Evolutionary conservation across 2,797 vertebrate genomes (phyloP), one percentile per base, ranked within the genome.

Genomic region (Phoeniculus purpureus): DNA sequence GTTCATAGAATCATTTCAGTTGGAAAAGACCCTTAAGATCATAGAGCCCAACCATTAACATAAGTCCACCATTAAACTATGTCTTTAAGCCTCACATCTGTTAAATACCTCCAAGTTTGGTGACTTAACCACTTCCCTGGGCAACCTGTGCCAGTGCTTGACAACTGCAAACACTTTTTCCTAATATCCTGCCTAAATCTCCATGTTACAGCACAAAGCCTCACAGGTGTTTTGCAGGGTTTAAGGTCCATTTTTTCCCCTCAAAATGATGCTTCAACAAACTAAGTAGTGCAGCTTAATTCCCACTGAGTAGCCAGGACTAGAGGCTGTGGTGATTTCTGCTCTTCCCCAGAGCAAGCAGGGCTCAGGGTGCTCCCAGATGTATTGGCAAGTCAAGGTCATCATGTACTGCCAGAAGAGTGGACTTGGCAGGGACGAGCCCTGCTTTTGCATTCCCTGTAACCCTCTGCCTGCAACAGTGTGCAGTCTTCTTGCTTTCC

Each of bases 401-500:
- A 45, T 17, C 31, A 1, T 18, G 48, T 19, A 3, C 58, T 66
- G 59, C 11, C 10, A 81, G 29, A 6, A 60, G 25, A 77, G 6
- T 21, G 19, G 10, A 10, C 5, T 32, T 54, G 37, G 4, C 66
- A 58, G 22, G 25, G 18, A 52, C 50, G 25, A 87, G 25, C 3
- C 0, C 18, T 25, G 8, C 32, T 64, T 67, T 37, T 10, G 15
- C 25, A 6, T n/a, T 85, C 19, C 3, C n/a, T 12, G 19, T 31
- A 23, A 56, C 80, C 21, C 45, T 31, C 48, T 29, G 25, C 50
- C 27, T 77, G 60, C 43, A 64, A 26, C 32, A 40, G 19, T 16
- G 59, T 2, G 0, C 0, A 1, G 9, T 4, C 0, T 26, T 60
- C 68, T n/a, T 26, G 17, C 50, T 78, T 58, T 47, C 34, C 29